Conservation (phyloP, 2,113 vertebrate genomes). For the Actenoides hombroni region DNA sequence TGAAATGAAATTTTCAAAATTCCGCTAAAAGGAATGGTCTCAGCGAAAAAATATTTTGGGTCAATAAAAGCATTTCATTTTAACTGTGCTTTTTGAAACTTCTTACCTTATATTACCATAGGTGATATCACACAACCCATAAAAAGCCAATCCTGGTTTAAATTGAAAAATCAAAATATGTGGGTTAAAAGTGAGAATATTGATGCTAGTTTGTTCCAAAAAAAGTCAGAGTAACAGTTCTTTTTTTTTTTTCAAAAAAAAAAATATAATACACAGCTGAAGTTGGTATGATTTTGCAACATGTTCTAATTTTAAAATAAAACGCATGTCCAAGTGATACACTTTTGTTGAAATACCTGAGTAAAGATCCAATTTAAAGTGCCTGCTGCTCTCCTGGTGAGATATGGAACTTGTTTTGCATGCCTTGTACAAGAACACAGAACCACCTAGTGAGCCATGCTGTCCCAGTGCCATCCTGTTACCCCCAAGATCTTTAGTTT, state of each 20-base stretch:
- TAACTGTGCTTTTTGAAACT: not conserved
- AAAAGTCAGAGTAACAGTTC: not conserved
- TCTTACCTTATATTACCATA: not conserved
- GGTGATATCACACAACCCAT: not conserved
- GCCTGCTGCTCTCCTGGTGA: not conserved
- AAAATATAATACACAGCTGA: not conserved
- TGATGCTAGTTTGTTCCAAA: not conserved
- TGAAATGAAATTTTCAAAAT: not conserved
- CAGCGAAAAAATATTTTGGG: not conserved
- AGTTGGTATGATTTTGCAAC: not conserved
- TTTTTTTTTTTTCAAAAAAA: not conserved
- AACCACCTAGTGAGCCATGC: not conserved
- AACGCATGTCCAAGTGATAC: not conserved
- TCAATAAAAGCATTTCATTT: not conserved
- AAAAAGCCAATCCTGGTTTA: not conserved
- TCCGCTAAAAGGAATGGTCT: not conserved
- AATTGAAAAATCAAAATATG: not conserved
- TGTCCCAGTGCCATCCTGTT: not conserved
- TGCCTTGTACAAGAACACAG: not conserved
- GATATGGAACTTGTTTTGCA: rapidly evolving
- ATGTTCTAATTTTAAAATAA: not conserved
- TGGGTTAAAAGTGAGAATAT: not conserved
- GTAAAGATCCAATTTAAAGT: not conserved
- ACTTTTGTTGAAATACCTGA: not conserved
- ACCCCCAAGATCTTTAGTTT: not conserved